Evolutionary conservation across 2,797 vertebrate species (phyloP), one percentile per base, ranked within the genome.

Genomic region (Leucoraja ocellata): DNA sequence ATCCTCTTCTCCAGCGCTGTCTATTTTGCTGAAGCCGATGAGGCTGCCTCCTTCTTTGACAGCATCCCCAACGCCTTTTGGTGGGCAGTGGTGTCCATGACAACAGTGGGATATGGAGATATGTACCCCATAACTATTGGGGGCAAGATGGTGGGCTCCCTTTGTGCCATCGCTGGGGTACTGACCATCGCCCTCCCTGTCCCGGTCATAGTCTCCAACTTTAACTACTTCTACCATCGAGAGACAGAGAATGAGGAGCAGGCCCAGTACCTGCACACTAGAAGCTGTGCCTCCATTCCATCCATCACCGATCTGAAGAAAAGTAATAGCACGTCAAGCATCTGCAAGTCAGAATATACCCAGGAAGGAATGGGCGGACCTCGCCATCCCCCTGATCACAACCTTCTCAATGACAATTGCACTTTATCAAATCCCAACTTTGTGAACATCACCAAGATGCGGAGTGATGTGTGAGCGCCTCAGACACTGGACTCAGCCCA

Each of bases 1-100:
- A 99, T 99, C 95, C 98, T 99, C 36, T 99, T 99, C 97, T 99
- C 99, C 94, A 99, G 99, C 14, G 99, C 99, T 0, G 99, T 99
- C 94, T 99, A 98, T 96, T 99, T 99, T 0, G 99, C 99, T 0
- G 99, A 99, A 95, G 99, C 98, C 0, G 99, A 99, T 80, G 99
- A 99, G 95, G 97, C 97, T 0, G 98, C 98, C 90, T 99, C 99
- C 77, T 98, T 99, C 96, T 99, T 99, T 94, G 98, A 97, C 91
- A 99, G 99, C 96, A 99, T 99, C 96, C 99, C 99, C 0, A 98
- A 99, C 86, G 99, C 99, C 68, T 99, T 99, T 96, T 99, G 99
- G 99, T 99, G 99, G 99, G 99, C 99, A 5, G 99, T 99, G 94
- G 99, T 99, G 95, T 98, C 99, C 95, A 99, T 99, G 99, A 99